Percentiles rank a stretch among this genome's conserved stretches.
Conservation (phyloP, 2,888 invertebrate species). For the Spisula subtruncata region DNA sequence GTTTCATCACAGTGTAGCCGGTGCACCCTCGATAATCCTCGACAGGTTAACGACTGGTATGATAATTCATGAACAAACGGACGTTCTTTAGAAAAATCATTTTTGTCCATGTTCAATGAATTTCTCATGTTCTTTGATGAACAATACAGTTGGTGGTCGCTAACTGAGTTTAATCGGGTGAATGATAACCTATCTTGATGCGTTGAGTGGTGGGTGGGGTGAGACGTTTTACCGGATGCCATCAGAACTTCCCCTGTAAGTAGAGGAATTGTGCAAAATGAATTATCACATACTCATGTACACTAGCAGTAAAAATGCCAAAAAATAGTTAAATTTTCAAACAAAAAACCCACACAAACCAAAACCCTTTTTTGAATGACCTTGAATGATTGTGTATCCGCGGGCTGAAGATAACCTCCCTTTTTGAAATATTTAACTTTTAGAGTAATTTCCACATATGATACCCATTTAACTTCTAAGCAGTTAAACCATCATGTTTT, state of each 20-base stretch:
- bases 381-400: not conserved
- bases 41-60: not conserved
- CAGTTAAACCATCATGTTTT: not conserved
- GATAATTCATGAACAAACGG: not conserved
- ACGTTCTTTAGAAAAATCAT: not conserved
- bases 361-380: not conserved
- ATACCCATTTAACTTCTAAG: conserved; percentile 35
- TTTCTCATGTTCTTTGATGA: not conserved
- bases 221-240: not conserved
- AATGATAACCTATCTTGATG: not conserved
- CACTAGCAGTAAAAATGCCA: conserved; percentile 46
- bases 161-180: not conserved
- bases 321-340: not conserved
- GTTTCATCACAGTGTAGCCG: too few species aligned
- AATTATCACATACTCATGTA: conserved; percentile 65
- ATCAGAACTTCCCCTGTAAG: conserved; percentile 59
- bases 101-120: not conserved
- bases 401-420: conserved; percentile 62
- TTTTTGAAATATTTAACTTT: not conserved
- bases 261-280: conserved; percentile 72
- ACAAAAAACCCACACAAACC: conserved; percentile 7
- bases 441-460: too few species aligned
- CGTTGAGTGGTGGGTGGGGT: too few species aligned
- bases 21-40: too few species aligned
- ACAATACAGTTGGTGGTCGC: not conserved